Evolutionary conservation across 2,888 invertebrate genomes (phyloP).

Genomic region (Cordilura impudica): DNA sequence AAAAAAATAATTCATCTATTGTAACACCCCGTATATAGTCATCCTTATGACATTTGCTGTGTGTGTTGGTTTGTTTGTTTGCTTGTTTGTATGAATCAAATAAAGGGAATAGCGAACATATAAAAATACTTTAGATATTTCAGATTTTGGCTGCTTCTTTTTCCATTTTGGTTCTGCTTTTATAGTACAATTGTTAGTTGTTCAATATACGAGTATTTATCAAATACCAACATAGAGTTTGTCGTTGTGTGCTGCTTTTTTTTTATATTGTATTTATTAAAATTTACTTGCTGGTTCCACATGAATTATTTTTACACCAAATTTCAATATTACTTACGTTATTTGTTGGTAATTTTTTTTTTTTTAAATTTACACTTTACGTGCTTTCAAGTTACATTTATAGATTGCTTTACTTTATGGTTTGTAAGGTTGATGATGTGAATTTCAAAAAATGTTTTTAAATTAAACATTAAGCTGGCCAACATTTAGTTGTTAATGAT

Average conservation of each 20-base stretch:
- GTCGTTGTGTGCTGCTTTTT: neutral
- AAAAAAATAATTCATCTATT: no score
- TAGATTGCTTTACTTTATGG: no score
- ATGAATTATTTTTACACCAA: constrained; percentile 53
- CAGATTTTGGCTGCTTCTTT: constrained; percentile 36
- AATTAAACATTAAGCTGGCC: no score
- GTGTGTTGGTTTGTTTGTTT: no score
- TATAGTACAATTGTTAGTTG: constrained; percentile 43
- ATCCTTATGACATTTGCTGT: no score
- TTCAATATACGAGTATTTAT: constrained; percentile 54
- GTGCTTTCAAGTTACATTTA: no score
- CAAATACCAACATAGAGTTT: no score
- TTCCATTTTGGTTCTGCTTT: constrained; percentile 6
- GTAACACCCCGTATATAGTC: no score
- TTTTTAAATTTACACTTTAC: neutral
- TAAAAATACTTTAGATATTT: constrained; percentile 33
- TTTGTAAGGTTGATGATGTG: no score
- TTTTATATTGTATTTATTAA: constrained; percentile 29
- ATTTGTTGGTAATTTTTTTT: neutral
- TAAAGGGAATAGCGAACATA: constrained; percentile 14
- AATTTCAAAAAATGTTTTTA: no score
- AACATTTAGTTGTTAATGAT: no score
- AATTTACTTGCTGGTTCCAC: constrained; percentile 48
- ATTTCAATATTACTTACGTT: constrained; percentile 44
- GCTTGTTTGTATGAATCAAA: neutral